Conservation (phyloP, 1,140 invertebrate species). For the Drosophila funebris region DNA sequence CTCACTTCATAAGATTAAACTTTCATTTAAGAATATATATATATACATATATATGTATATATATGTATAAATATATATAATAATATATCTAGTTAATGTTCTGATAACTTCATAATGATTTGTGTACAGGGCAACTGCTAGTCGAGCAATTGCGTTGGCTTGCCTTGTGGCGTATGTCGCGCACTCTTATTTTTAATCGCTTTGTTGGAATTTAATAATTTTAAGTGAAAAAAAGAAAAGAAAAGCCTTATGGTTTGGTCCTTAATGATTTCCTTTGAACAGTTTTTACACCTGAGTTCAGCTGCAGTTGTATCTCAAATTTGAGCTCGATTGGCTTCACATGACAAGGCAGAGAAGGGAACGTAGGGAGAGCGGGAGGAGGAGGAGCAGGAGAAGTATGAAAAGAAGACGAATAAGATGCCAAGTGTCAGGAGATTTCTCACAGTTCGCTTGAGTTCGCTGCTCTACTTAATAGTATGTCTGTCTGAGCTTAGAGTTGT, state of each 20-base stretch:
- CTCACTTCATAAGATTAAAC: too few species aligned
- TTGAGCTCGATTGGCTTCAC: conserved; percentile 38
- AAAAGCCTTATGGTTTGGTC: conserved; percentile 15
- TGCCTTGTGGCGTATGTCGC: neutral
- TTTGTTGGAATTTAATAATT: conserved; percentile 66
- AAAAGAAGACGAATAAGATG: too few species aligned
- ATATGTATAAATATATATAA: too few species aligned
- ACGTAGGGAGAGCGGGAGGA: neutral
- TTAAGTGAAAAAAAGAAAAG: conserved; percentile 51
- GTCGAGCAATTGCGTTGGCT: neutral
- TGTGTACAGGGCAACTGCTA: neutral
- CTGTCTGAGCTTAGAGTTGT: neutral
- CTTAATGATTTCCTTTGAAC: conserved; percentile 47
- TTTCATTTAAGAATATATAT: too few species aligned
- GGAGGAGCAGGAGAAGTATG: too few species aligned
- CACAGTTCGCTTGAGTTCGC: neutral
- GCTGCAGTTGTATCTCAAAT: conserved; percentile 19
- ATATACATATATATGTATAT: too few species aligned
- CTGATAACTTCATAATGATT: neutral
- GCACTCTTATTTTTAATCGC: conserved; percentile 50
- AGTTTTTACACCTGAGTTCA: conserved; percentile 29
- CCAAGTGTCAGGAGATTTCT: neutral
- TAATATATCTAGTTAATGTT: neutral
- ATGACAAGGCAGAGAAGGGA: neutral
- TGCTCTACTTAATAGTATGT: conserved; percentile 18